A percentile compares a stretch with the other conserved stretches of the same genome.
Conservation (phyloP, 2,113 vertebrate species). For the Scytalopus superciliaris region DNA sequence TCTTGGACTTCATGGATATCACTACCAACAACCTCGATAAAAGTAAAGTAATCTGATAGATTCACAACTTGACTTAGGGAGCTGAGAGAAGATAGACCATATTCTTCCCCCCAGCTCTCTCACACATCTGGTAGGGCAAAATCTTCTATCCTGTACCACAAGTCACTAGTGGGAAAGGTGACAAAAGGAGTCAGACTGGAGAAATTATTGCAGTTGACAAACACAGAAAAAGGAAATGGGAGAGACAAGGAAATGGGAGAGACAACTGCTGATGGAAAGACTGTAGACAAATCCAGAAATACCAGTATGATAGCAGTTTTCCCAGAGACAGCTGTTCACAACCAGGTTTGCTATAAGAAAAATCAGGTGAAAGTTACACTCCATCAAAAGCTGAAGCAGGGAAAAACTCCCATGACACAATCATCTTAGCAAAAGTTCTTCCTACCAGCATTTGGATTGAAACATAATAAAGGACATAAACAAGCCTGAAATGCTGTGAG, state of each 20-base stretch:
- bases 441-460: background rate
- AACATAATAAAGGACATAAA: background rate
- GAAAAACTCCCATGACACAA: background rate
- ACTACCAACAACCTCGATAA: background rate
- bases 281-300: slow-evolving; percentile 21
- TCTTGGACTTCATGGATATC: background rate
- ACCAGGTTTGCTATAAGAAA: background rate
- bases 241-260: background rate
- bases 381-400: background rate
- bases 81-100: background rate
- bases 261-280: background rate
- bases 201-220: background rate
- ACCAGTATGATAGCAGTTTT: background rate
- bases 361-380: background rate
- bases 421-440: background rate
- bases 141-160: background rate
- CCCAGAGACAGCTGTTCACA: background rate
- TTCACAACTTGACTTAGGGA: background rate
- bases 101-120: background rate
- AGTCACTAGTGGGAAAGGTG: background rate
- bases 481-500: background rate
- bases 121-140: background rate
- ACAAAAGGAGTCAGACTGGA: background rate
- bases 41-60: background rate
- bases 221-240: background rate